Conservation (phyloP, 2,797 vertebrate genomes). For the Sebastolobus altivelis region DNA sequence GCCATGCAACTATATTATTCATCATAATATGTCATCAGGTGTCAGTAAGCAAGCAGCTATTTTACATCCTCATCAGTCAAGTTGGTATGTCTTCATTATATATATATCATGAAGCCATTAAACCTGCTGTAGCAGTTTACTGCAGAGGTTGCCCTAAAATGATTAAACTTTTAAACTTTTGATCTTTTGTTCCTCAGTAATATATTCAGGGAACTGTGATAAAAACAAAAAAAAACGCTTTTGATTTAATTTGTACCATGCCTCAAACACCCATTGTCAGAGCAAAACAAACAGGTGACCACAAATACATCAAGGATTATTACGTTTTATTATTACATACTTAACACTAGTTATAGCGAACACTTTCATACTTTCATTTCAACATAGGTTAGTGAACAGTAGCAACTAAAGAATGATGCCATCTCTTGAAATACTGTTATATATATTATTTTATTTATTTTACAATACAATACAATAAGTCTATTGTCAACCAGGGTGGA, state of each 20-base stretch:
- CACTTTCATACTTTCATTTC: background rate
- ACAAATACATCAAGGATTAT: background rate
- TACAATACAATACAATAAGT: too few relatives aligned
- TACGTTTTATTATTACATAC: too few relatives aligned
- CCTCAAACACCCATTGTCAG: background rate
- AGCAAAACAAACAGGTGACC: background rate
- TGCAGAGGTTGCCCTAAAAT: slow-evolving; percentile 10
- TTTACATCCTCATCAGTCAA: slow-evolving; percentile 4
- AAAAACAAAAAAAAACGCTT: background rate
- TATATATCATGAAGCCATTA: slow-evolving; percentile 17
- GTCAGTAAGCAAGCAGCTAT: background rate
- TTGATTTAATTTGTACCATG: background rate
- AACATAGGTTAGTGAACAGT: background rate
- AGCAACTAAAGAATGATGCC: background rate
- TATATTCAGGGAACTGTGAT: background rate
- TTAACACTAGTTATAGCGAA: background rate
- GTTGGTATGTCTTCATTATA: background rate
- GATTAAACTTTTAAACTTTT: background rate
- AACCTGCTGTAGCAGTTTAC: slow-evolving; percentile 28
- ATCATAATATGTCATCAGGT: background rate
- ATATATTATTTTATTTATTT: background rate
- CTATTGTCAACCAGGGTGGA: too few relatives aligned
- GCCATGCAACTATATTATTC: background rate
- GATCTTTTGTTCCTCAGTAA: background rate
- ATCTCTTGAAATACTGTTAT: background rate